Evolutionary conservation across 2,888 invertebrate genomes (phyloP).

Genomic region (Lasius fuliginosus): DNA sequence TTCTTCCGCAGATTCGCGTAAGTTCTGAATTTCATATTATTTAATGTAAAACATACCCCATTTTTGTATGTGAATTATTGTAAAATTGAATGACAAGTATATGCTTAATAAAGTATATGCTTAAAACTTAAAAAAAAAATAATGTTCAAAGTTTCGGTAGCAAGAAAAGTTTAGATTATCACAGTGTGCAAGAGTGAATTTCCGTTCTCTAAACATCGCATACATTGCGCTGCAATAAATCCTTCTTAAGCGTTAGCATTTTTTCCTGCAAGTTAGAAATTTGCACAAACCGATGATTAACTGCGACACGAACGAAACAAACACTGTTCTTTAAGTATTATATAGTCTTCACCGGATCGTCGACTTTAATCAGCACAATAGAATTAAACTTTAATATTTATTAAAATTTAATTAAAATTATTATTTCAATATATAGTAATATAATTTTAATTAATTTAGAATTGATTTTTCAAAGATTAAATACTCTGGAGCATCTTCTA

Average conservation of each 20-base stretch:
- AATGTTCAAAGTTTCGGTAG: background rate
- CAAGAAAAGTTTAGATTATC: slow-evolving; percentile 24
- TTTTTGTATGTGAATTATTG: background rate
- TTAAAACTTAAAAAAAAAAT: background rate
- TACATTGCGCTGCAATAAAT: slow-evolving; percentile 45
- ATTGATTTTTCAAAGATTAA: background rate
- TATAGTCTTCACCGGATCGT: background rate
- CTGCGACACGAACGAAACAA: slow-evolving; percentile 7
- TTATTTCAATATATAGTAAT: background rate
- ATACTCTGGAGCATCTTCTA: background rate
- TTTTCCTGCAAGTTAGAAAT: slow-evolving; percentile 30
- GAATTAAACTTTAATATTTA: background rate
- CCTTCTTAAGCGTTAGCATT: slow-evolving; percentile 43
- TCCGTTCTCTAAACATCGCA: slow-evolving; percentile 32
- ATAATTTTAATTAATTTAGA: background rate
- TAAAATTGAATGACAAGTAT: background rate
- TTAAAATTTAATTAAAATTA: background rate
- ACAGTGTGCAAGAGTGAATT: background rate
- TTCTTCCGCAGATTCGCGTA: slow-evolving; percentile 63
- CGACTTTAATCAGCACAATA: background rate
- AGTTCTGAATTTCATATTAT: slow-evolving; percentile 30
- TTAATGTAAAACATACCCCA: background rate
- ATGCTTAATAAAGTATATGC: too few relatives aligned
- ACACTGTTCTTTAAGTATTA: slow-evolving; percentile 13
- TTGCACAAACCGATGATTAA: slow-evolving; percentile 31